Evolutionary conservation across 2,797 vertebrate genomes (phyloP).

Genomic region (Anguilla pacifica): DNA sequence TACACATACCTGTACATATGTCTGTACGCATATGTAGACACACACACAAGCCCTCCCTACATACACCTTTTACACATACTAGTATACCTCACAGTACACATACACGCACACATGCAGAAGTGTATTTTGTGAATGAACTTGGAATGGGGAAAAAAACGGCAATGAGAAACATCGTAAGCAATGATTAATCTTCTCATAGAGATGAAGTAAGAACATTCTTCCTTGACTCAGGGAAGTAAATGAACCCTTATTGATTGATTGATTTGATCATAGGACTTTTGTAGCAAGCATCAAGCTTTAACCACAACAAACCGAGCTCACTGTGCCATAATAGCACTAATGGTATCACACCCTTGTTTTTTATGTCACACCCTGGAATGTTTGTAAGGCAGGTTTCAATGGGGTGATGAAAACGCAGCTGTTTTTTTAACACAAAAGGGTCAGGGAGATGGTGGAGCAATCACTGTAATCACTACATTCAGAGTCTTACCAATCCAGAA

Average conservation of each 20-base stretch:
- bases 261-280: neutral
- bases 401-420: conserved; percentile 58
- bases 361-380: neutral
- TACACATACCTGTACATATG: neutral
- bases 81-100: neutral
- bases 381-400: conserved; percentile 44
- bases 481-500: conserved; percentile 63
- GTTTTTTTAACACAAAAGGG: conserved; percentile 55
- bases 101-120: neutral
- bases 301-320: too few relatives aligned
- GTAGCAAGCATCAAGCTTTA: neutral
- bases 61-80: neutral
- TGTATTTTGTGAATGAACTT: neutral
- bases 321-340: neutral
- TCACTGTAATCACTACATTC: conserved; percentile 55
- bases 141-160: neutral
- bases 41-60: neutral
- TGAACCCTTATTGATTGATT: neutral
- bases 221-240: neutral
- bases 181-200: neutral
- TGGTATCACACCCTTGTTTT: neutral
- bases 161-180: neutral
- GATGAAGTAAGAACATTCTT: neutral
- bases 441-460: conserved; percentile 53
- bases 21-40: too few relatives aligned